A percentile compares a stretch with the other conserved stretches of the same genome.
phyloP scores from a whole-genome alignment of 2,888 invertebrate genomes.

The Ophion costatus region DNA sequence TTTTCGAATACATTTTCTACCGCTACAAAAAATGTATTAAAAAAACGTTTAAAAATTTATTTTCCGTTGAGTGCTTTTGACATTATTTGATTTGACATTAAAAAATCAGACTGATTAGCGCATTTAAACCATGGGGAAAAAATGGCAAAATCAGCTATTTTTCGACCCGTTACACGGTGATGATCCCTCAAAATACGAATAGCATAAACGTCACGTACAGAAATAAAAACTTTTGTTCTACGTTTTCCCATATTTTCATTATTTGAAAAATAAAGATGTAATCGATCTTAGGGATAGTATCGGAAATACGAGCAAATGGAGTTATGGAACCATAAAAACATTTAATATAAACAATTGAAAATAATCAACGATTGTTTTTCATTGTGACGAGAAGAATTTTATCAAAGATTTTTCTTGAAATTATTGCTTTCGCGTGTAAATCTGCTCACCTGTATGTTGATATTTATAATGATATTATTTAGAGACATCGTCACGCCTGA shows the following conservation, averaged over 20 bases:
- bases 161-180: no score
- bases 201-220: no score
- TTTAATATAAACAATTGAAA: neutral
- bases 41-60: no score
- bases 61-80: no score
- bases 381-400: neutral
- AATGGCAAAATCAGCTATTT: no score
- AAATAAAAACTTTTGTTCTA: neutral
- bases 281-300: neutral
- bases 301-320: neutral
- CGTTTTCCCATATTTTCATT: neutral
- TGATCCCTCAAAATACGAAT: no score
- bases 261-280: neutral
- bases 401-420: neutral
- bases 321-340: neutral
- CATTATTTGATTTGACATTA: no score
- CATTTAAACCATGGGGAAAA: no score
- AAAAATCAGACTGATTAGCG: no score
- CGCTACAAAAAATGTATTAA: no score
- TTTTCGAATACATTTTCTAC: no score
- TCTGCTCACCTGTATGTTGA: neutral
- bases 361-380: neutral
- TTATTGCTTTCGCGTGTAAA: neutral
- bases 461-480: neutral
- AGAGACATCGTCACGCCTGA: neutral